Percentiles rank a stretch among this genome's conserved stretches.
These are phyloP conservation scores for Cygnus buccinator DNA, from an alignment of 2,113 vertebrate species.

Conservation along the genomic window DNA sequence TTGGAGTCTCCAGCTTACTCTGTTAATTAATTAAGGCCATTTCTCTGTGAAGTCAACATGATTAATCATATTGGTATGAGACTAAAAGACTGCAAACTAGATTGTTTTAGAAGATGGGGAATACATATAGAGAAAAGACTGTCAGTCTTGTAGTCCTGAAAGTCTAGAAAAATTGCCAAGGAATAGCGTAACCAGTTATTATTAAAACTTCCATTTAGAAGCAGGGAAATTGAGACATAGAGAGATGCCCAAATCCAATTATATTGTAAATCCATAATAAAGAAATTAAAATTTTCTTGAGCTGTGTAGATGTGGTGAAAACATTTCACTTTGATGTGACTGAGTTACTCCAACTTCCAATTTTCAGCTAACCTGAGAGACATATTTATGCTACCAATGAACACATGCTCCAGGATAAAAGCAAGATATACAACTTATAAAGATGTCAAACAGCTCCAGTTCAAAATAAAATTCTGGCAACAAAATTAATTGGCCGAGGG, in stretches of 20 bases:
- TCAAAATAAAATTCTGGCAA: neutral
- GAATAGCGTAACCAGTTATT: neutral
- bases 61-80: neutral
- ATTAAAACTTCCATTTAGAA: neutral
- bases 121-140: neutral
- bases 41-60: neutral
- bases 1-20: neutral
- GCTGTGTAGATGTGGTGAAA: neutral
- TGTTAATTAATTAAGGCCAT: conserved; percentile 7
- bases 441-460: neutral
- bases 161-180: neutral
- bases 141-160: neutral
- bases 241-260: neutral
- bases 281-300: neutral
- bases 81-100: neutral
- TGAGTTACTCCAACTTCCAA: neutral
- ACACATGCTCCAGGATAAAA: neutral
- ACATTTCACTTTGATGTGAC: neutral
- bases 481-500: neutral
- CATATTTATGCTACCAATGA: neutral
- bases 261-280: neutral
- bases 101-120: neutral
- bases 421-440: neutral
- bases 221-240: neutral
- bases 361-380: neutral